A percentile compares a stretch with the other conserved stretches of the same genome.
These are phyloP conservation scores for Tangara arthus DNA, from an alignment of 2,797 vertebrate genomes.

Conservation along the genomic window DNA sequence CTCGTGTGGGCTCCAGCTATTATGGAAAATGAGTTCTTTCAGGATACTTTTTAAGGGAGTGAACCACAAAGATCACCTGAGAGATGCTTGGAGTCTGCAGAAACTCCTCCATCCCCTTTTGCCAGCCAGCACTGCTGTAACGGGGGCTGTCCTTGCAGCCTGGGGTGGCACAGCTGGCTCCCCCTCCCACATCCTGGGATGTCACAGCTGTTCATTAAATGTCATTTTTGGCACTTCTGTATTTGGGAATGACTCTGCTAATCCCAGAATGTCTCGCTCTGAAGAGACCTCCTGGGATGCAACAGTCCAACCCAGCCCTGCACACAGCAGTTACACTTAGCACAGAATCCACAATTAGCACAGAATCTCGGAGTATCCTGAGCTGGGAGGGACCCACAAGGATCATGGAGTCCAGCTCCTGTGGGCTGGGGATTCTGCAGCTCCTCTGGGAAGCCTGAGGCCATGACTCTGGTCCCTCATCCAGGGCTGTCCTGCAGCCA, in stretches of 20 bases:
- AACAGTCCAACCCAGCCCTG: neutral
- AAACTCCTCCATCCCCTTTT: neutral
- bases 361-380: neutral
- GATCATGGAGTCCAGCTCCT: neutral
- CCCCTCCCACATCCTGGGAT: neutral
- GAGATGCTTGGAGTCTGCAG: neutral
- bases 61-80: neutral
- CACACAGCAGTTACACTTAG: neutral
- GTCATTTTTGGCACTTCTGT: neutral
- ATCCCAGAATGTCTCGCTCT: neutral
- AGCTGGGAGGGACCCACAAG: neutral
- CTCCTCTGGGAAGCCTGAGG: neutral
- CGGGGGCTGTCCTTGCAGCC: neutral
- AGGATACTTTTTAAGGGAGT: neutral
- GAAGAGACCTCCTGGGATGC: neutral
- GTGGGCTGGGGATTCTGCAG: neutral
- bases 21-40: neutral
- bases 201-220: neutral
- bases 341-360: neutral
- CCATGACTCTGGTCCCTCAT: fast-evolving
- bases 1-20: neutral
- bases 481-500: neutral
- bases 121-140: neutral
- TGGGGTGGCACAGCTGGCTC: neutral
- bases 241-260: neutral